Evolutionary conservation across 2,113 vertebrate species (phyloP), one percentile per base, ranked within the genome.

Genomic region (Ciconia boyciana): DNA sequence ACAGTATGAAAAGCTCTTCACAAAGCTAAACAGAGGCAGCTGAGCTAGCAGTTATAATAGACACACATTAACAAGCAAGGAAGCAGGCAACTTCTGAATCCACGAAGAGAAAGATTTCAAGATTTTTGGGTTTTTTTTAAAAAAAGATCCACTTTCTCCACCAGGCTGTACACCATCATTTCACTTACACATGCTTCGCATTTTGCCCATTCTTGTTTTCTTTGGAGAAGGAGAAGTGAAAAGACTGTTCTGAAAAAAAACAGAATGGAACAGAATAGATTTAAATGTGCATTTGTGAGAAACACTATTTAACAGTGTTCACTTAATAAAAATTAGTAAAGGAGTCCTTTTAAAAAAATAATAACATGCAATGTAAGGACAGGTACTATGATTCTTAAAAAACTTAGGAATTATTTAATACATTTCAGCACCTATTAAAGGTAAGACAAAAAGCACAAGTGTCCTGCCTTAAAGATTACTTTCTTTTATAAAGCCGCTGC

Each of bases 1-100:
- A 87, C 51, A 81, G 74, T 21, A 65, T 65, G 80, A 86, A 97
- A 96, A 94, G 70, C 75, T 96, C 65, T 94, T 96, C 83, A 94
- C 61, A 74, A 87, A 93, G 87, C 90, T 91, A n/a, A 89, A 48
- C 21, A 83, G 77, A 94, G 87, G 31, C 81, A 64, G 57, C 72
- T 19, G 64, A 93, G 54, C 77, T 74, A 65, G 62, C 70, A 71
- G 69, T 44, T 84, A 34, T 32, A 79, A 34, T 39, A 70, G 54
- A 46, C 11, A 93, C 71, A 64, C 80, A 76, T 75, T 71, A 80
- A 81, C 13, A 51, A 85, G 83, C 84, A 87, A 71, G 39, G 3
- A 80, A 69, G 60, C 55, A 49, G 80, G 24, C 20, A 64, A 13
- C 8, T 85, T 77, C 55, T 7, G 9, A 80, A 61, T 66, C 58